Percentiles rank a stretch among this genome's conserved stretches.
Evolutionary conservation across 2,113 vertebrate species (phyloP).

Genomic region (Poeciliopsis turrubarensis): DNA sequence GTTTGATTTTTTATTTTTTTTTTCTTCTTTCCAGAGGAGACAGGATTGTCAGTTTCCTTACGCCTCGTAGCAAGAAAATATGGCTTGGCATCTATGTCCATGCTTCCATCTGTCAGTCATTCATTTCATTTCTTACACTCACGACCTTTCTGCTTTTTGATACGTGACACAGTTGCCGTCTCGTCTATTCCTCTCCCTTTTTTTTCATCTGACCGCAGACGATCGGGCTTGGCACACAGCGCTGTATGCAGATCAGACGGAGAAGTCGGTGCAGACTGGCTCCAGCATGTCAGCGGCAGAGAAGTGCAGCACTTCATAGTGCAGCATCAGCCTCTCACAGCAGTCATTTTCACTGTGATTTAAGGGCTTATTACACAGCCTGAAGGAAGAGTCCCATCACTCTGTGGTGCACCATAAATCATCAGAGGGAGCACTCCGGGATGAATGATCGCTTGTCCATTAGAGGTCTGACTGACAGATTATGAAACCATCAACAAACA

Average conservation of each 20-base stretch:
- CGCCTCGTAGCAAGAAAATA: conserved; percentile 48
- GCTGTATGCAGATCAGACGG: conserved; percentile 67
- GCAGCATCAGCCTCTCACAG: conserved; percentile 63
- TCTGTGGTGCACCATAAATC: conserved; percentile 28
- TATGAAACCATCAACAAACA: conserved; percentile 49
- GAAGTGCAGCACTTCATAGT: conserved; percentile 45
- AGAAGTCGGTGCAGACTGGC: conserved; percentile 42
- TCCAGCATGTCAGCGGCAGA: conserved; percentile 57
- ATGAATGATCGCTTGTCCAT: conserved; percentile 41
- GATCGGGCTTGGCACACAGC: conserved; percentile 49
- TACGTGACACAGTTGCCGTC: conserved; percentile 60
- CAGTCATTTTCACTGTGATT: conserved; percentile 68
- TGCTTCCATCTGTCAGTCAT: conserved; percentile 69
- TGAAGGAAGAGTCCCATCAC: conserved; percentile 39
- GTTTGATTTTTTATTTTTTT: conserved; percentile 43
- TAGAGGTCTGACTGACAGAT: conserved; percentile 56
- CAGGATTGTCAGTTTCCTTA: conserved; percentile 65
- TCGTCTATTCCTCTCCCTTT: conserved; percentile 29
- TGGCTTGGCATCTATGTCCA: conserved; percentile 47
- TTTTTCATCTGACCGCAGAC: conserved; percentile 53
- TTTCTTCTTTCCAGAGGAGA: conserved; percentile 56
- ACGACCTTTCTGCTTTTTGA: conserved; percentile 57
- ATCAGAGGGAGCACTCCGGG: conserved; percentile 32
- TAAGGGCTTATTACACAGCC: conserved; percentile 64
- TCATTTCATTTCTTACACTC: conserved; percentile 54